Percentiles rank a stretch among this genome's conserved stretches.
These are phyloP conservation scores for Drosophila ercepeae DNA, from an alignment of 1,140 invertebrate genomes.

Conservation along the genomic window DNA sequence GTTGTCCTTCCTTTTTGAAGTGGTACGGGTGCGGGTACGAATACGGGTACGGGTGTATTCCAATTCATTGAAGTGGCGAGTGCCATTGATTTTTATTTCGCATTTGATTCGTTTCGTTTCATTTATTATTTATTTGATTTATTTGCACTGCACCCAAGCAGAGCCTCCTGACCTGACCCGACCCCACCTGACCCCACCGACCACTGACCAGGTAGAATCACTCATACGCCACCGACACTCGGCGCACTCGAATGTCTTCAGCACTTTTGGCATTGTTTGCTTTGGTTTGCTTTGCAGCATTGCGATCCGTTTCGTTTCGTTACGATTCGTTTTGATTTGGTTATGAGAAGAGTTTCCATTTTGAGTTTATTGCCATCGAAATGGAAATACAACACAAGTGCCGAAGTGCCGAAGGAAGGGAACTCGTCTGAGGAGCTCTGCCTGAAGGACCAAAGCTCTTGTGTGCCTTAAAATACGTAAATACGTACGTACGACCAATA, in stretches of 20 bases:
- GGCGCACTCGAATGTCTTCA: conserved; percentile 47
- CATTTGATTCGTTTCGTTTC: conserved; percentile 80
- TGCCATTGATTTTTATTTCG: conserved; percentile 79
- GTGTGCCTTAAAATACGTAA: not conserved
- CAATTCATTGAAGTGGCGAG: conserved; percentile 77
- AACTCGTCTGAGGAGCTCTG: too few relatives aligned
- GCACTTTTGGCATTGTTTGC: conserved; percentile 39
- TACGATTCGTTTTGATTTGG: conserved; percentile 25
- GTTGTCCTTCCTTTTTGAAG: not conserved
- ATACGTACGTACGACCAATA: too few relatives aligned
- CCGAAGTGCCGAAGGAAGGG: too few relatives aligned
- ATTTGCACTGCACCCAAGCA: conserved; percentile 63
- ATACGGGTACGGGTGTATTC: conserved; percentile 45
- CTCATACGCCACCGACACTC: conserved; percentile 64
- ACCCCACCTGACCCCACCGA: not conserved
- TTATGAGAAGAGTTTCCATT: conserved; percentile 35
- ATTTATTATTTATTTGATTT: conserved; percentile 82
- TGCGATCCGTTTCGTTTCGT: conserved; percentile 19
- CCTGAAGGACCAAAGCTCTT: too few relatives aligned
- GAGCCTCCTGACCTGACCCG: not conserved
- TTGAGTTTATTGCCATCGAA: conserved; percentile 45
- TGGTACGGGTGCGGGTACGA: too few relatives aligned
- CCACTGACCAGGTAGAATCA: conserved; percentile 49
- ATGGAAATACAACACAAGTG: conserved; percentile 12
- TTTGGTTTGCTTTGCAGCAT: conserved; percentile 1